Conservation (phyloP, 2,797 vertebrate genomes). For the Phataginus tetradactyla region DNA sequence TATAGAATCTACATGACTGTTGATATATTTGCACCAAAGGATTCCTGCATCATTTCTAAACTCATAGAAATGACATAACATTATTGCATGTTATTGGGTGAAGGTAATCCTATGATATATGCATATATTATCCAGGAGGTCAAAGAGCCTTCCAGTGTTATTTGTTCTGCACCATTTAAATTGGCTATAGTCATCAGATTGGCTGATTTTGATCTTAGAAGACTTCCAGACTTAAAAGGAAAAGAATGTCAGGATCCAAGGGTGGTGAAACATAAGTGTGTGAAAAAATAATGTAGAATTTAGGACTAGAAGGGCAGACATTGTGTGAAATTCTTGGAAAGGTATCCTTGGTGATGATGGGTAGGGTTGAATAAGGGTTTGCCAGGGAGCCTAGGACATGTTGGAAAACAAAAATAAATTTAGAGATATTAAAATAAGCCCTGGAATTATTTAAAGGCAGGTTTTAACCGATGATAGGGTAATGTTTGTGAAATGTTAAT, state of each 20-base stretch:
- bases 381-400: neutral
- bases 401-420: neutral
- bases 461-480: neutral
- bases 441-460: neutral
- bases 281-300: neutral
- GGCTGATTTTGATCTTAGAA: neutral
- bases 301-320: neutral
- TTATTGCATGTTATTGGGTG: neutral
- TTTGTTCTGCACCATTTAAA: neutral
- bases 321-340: neutral
- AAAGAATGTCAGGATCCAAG: neutral
- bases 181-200: neutral
- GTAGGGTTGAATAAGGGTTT: neutral
- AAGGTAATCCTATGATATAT: neutral
- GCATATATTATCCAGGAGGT: neutral
- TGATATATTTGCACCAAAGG: neutral
- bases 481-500: neutral
- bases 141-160: neutral
- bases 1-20: neutral
- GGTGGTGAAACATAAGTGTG: neutral
- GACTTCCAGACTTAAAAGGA: neutral
- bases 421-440: neutral
- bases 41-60: neutral
- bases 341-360: neutral
- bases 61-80: neutral